These are phyloP conservation scores for Psittacus erithacus DNA, from an alignment of 2,113 vertebrate genomes.

Conservation along the genomic window DNA sequence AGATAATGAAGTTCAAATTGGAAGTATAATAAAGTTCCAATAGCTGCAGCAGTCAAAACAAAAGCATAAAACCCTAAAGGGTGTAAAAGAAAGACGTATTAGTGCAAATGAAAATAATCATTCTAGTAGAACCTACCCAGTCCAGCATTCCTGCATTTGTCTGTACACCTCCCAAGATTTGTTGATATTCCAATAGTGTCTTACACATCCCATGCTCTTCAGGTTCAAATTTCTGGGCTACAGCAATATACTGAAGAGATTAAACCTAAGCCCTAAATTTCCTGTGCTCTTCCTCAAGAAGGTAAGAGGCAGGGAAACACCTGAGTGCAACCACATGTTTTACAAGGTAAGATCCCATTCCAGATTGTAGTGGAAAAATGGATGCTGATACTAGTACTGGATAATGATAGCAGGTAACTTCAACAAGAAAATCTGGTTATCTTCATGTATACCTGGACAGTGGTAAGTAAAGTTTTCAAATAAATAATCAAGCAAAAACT, in stretches of 20 bases:
- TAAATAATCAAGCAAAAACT: neutral
- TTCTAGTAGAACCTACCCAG: neutral
- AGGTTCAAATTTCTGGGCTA: neutral
- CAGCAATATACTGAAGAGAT: neutral
- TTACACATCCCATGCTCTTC: neutral
- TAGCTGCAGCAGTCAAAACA: constrained; percentile 65
- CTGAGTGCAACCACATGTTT: neutral
- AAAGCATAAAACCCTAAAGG: constrained; percentile 85
- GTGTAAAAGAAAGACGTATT: neutral
- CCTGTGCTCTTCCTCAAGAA: neutral
- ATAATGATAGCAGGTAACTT: neutral
- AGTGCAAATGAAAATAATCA: neutral
- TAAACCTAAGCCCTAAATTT: neutral
- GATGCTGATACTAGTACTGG: neutral
- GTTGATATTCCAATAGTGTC: neutral
- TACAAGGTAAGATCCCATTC: neutral
- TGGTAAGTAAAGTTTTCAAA: neutral
- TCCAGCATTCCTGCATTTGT: neutral
- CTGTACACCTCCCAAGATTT: neutral
- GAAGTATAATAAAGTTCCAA: constrained; percentile 73
- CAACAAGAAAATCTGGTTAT: neutral
- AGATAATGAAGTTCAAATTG: constrained; percentile 81
- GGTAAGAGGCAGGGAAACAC: neutral
- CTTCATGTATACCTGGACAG: neutral
- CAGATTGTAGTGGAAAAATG: neutral